These are phyloP conservation scores for Trachelus troglodyta DNA, from an alignment of 2,888 invertebrate genomes.

Conservation along the genomic window DNA sequence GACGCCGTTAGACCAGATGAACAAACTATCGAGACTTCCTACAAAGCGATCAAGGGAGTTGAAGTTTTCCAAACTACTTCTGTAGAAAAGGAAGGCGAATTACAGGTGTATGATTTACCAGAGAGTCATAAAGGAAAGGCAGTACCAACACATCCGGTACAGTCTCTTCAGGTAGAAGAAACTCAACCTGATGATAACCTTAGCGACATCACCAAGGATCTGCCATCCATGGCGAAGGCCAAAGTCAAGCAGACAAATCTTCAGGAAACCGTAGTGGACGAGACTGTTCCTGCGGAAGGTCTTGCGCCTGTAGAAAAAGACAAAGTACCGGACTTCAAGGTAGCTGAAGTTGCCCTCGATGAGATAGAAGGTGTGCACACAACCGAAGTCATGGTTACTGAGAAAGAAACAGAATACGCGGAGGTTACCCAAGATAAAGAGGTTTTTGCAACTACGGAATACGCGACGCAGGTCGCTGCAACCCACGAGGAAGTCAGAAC, in stretches of 20 bases:
- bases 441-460: slow-evolving; percentile 66
- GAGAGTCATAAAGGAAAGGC: slow-evolving; percentile 69
- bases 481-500: slow-evolving; percentile 67
- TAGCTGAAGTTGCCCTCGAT: slow-evolving; percentile 63
- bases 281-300: slow-evolving; percentile 71
- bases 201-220: slow-evolving; percentile 64
- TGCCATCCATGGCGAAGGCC: slow-evolving; percentile 64
- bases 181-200: slow-evolving; percentile 65
- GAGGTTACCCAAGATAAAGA: slow-evolving; percentile 57
- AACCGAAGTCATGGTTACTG: slow-evolving; percentile 67
- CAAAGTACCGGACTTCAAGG: slow-evolving; percentile 61
- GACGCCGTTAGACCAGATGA: slow-evolving; percentile 58
- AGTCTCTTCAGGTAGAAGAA: slow-evolving; percentile 69
- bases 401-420: slow-evolving; percentile 67
- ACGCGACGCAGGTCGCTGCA: slow-evolving; percentile 67
- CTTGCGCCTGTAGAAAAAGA: slow-evolving; percentile 64
- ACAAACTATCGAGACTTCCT: slow-evolving; percentile 66
- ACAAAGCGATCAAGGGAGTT: slow-evolving; percentile 73
- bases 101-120: slow-evolving; percentile 69
- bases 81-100: slow-evolving; percentile 74
- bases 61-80: slow-evolving; percentile 73
- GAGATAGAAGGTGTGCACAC: slow-evolving; percentile 67
- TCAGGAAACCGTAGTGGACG: slow-evolving; percentile 69
- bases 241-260: slow-evolving; percentile 64
- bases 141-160: slow-evolving; percentile 67